Evolutionary conservation across 2,888 invertebrate genomes (phyloP), one percentile per base, ranked within the genome.

Genomic region (Trichacis sp.): DNA sequence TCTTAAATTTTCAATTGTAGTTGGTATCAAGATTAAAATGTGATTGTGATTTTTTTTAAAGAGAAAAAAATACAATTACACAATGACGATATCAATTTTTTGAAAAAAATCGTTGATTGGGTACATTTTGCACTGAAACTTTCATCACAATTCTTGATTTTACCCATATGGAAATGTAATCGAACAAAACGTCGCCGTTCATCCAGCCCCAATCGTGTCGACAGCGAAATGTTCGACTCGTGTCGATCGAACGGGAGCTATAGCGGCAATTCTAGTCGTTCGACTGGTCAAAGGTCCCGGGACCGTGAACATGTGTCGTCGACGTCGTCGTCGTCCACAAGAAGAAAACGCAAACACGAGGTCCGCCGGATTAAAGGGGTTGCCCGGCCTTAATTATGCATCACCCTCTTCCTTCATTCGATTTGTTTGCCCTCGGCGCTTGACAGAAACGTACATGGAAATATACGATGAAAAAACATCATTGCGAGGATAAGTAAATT

Each of bases 361-460:
- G 70, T 68, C 55, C 66, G 71, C 58, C 64, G 75, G 75, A 78
- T 79, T 79, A 78, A 77, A 78, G 76, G 77, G 77, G 71, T 72
- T 73, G 73, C 68, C 63, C 64, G 24, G 74, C 74, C 76, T 78
- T 77, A 77, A 79, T 79, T 77, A 79, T 79, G 74, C 78, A 77
- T 77, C 74, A 76, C 71, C 65, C 62, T 70, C 70, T 24, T 8
- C 4, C 3, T 24, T 24, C 4, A 24, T 36, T 59, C 61, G 59
- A 68, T 65, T 60, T 60, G 59, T 53, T 46, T 29, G 64, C 49
- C 62, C 55, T 38, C 36, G 30, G 17, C n/a, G 36, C 24, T 38
- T 47, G 33, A 18, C n/a, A n/a, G n/a, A n/a, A n/a, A n/a, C n/a
- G n/a, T n/a, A n/a, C n/a, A n/a, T n/a, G n/a, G n/a, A n/a, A n/a